Base-by-base conservation (phyloP, 1,140 invertebrate species). In the Lithobius niger region DNA sequence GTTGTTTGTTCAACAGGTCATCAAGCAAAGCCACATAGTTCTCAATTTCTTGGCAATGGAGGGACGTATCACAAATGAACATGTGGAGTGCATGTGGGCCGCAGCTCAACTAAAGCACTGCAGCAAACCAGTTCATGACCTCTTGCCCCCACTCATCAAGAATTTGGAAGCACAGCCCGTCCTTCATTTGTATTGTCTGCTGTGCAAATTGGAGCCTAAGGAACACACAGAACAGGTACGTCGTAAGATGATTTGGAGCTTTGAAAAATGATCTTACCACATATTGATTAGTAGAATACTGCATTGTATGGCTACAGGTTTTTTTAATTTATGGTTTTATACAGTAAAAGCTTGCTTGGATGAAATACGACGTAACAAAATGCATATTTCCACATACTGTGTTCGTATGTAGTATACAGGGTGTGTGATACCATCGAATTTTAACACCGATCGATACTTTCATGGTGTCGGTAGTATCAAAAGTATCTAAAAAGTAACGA, bases 51-150 rank as follows among this genome's bases (percentile, higher is more conserved):
- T 96, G 22, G 91, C 91, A 0, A 84, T 91, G 69, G 89, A 95
- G 68, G 84, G 86, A 31, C 79, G 88, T 55, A 84, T 97, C 18
- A 91, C 86, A 0, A 83, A 87, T 45, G 87, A 90, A 57, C 88
- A 97, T 64, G 82, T 96, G 58, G 88, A 95, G 66, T 81, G 86
- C 25, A 91, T 97, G 44, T 96, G 91, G 91, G 82, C 84, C 64
- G 87, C 91, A 6, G 87, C 88, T 2, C 90, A 95, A 68, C 70
- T 95, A 27, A 96, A 96, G 67, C 91, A 96, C 68, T 95, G 90
- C 67, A 83, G 87, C 3, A 86, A 89, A 61, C 89, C 89, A 57
- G 90, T 96, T 55, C 86, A 92, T 66, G 92, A 96, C 70, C 74
- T 93, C 1, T 69, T 96, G 26, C 86, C 88, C 0, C 84, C 87